Evolutionary conservation across 1,140 invertebrate species (phyloP), one percentile per base, ranked within the genome.

Genomic region (Sweltsa coloradensis): DNA sequence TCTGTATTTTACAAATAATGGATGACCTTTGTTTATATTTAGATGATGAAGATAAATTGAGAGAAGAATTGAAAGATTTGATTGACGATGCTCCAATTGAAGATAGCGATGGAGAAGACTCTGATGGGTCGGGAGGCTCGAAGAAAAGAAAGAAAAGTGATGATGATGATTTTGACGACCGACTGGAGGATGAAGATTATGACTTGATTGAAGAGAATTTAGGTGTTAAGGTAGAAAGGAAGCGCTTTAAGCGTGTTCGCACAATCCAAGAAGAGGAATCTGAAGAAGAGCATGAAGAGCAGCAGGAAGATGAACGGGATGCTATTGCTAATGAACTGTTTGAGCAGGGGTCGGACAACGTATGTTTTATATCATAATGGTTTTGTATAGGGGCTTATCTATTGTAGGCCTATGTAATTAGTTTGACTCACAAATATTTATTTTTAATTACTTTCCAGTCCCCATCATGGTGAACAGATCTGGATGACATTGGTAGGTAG

Each of bases 161-260:
- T 53, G 79, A 82, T 54, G 85, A 88, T 60, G 83, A 90, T 60
- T 73, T 84, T 51, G 89, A 93, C 65, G 93, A 97, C 66, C 75
- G 90, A 40, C 68, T 98, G 1, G 91, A 96, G 66, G 95, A 98
- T 64, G 95, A 98, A 60, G 95, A 98, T 75, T 95, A 94, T 64
- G 95, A 97, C 70, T 73, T 99, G 6, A 80, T 99, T 54, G 93
- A 98, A 63, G 96, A 98, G 66, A 99, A 99, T 77, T 77, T 97
- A 52, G 96, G 95, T 51, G 83, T 93, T 9, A 94, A 96, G 79
- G 82, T 97, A 50, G 81, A 87, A 66, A 69, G 85, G 81, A 90
- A 92, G 74, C 81, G 84, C 51, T 91, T 92, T 51, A 92, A 91
- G 62, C 76, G 92, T 50, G 69, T 95, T 40, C 71, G 79, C 51